Evolutionary conservation across 2,113 vertebrate genomes (phyloP).

Genomic region (Zosterops borbonicus): DNA sequence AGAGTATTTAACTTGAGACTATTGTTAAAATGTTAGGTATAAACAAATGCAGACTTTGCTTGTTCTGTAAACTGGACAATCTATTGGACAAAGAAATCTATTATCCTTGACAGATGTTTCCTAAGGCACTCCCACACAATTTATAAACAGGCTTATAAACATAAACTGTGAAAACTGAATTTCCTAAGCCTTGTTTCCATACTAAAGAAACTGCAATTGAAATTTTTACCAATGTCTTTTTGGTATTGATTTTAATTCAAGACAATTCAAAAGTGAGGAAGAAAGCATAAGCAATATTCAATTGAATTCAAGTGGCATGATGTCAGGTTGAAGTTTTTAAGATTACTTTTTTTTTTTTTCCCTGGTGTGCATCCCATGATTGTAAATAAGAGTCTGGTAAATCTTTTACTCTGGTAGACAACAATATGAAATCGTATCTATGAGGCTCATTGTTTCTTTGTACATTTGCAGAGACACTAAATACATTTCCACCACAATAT

Average conservation of each 20-base stretch:
- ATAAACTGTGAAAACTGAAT: background rate
- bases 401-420: background rate
- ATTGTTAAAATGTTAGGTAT: background rate
- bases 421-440: background rate
- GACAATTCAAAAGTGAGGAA: background rate
- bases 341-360: too few relatives aligned
- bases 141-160: background rate
- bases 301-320: background rate
- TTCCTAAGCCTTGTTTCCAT: background rate
- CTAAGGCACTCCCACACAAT: background rate
- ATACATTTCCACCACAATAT: background rate
- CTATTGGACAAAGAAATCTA: background rate
- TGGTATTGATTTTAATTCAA: background rate
- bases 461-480: background rate
- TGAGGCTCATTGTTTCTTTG: background rate
- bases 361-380: background rate
- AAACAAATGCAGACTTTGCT: background rate
- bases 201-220: background rate
- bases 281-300: background rate
- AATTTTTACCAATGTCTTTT: background rate
- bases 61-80: background rate
- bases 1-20: background rate
- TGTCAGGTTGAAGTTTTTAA: background rate
- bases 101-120: background rate
- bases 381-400: background rate